Evolutionary conservation across 2,797 vertebrate species (phyloP).

Genomic region (Cetoscarus ocellatus): DNA sequence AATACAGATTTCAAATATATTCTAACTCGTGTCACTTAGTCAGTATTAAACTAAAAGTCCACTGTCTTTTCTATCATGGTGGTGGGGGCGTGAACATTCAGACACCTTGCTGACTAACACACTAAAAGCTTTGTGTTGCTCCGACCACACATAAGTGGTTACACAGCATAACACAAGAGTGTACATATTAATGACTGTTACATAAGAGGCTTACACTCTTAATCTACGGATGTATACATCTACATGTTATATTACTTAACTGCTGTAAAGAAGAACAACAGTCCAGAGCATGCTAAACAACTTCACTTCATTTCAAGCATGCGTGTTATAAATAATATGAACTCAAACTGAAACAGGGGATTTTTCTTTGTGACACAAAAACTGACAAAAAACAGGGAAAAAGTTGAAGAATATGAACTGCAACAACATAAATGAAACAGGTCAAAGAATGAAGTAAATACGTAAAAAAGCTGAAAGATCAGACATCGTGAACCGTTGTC

Average conservation of each 20-base stretch:
- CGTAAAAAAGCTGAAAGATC: no score
- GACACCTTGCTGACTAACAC: background rate
- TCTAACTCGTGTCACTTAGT: background rate
- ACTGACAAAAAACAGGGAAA: background rate
- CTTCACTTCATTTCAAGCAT: background rate
- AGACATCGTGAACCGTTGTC: no score
- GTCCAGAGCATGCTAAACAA: background rate
- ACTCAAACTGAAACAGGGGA: background rate
- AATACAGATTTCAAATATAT: background rate
- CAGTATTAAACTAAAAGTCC: background rate
- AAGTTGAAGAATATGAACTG: background rate
- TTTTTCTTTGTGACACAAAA: background rate
- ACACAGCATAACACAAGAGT: constrained; percentile 7
- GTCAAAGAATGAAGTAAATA: background rate
- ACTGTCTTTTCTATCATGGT: background rate
- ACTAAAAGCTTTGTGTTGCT: constrained; percentile 16
- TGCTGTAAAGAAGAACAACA: background rate
- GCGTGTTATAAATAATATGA: background rate
- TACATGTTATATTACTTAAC: constrained; percentile 4
- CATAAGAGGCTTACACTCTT: constrained; percentile 45
- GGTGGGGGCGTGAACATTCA: background rate
- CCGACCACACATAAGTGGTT: constrained; percentile 1
- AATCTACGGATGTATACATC: constrained; percentile 37
- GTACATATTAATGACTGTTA: constrained; percentile 45
- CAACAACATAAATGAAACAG: background rate